These are phyloP conservation scores for Eilema griseolum DNA, from an alignment of 2,888 invertebrate genomes.

Conservation along the genomic window DNA sequence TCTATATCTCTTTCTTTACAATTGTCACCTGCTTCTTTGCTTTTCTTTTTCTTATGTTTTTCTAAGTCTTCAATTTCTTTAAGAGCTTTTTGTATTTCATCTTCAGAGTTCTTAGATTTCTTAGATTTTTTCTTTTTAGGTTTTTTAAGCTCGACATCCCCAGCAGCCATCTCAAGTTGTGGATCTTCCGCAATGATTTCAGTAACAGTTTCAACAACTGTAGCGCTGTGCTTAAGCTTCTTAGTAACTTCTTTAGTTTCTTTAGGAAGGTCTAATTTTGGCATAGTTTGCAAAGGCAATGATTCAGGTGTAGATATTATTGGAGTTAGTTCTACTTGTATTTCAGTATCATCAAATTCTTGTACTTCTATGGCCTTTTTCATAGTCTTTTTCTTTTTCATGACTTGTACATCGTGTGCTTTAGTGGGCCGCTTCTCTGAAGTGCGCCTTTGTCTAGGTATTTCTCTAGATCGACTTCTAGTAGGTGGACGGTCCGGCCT, in stretches of 20 bases:
- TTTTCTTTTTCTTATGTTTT: constrained; percentile 73
- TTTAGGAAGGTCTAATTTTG: constrained; percentile 27
- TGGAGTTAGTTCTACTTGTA: constrained; percentile 44
- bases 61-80: constrained; percentile 80
- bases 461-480: constrained; percentile 77
- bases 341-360: constrained; percentile 72
- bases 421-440: constrained; percentile 76
- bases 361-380: constrained; percentile 79
- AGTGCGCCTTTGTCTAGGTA: constrained; percentile 74
- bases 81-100: constrained; percentile 79
- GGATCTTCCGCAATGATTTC: constrained; percentile 55
- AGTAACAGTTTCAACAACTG: constrained; percentile 65
- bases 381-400: constrained; percentile 75
- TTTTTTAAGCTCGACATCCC: constrained; percentile 66
- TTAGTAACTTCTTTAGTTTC: constrained; percentile 63
- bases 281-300: constrained; percentile 15
- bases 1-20: constrained; percentile 55
- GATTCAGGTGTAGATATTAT: constrained; percentile 24
- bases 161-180: constrained; percentile 43
- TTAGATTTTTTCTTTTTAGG: constrained; percentile 78
- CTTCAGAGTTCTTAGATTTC: constrained; percentile 69
- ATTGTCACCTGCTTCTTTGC: constrained; percentile 62
- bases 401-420: constrained; percentile 67
- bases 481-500: constrained; percentile 62
- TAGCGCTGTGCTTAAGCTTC: constrained; percentile 70